Conservation (phyloP, 2,797 vertebrate genomes). For the Micrastur ruficollis region DNA sequence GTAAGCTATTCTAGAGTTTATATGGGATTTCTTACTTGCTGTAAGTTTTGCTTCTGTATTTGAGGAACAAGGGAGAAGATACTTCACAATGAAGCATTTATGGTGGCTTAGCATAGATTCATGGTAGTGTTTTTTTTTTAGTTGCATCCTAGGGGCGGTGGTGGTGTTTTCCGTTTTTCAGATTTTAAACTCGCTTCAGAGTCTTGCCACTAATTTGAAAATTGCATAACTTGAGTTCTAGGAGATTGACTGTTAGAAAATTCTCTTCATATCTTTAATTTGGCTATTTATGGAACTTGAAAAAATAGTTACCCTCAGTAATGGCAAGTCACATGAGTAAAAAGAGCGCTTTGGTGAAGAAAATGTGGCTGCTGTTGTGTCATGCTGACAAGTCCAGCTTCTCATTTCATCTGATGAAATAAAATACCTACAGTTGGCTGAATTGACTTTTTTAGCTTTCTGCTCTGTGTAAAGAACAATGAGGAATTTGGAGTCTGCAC, state of each 20-base stretch:
- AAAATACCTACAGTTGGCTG: background rate
- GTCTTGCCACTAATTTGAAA: background rate
- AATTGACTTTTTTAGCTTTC: background rate
- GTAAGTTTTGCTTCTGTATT: background rate
- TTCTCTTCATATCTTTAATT: background rate
- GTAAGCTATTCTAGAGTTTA: background rate
- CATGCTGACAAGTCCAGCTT: background rate
- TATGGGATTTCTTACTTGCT: background rate
- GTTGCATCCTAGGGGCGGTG: background rate
- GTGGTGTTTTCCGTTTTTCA: background rate
- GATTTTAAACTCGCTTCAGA: background rate
- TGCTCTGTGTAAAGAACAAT: background rate
- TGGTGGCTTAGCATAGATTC: background rate
- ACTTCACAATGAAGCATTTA: background rate
- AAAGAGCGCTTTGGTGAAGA: background rate
- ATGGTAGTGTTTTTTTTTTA: background rate
- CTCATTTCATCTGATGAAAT: background rate
- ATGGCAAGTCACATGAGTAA: background rate
- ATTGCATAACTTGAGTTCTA: background rate
- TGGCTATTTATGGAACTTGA: background rate
- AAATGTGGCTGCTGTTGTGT: background rate
- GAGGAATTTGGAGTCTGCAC: background rate
- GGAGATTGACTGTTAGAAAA: background rate
- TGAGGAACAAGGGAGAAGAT: background rate
- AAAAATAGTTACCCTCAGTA: background rate